Evolutionary conservation across 1,140 invertebrate species (phyloP).

Genomic region (Pentalonia nigronervosa): DNA sequence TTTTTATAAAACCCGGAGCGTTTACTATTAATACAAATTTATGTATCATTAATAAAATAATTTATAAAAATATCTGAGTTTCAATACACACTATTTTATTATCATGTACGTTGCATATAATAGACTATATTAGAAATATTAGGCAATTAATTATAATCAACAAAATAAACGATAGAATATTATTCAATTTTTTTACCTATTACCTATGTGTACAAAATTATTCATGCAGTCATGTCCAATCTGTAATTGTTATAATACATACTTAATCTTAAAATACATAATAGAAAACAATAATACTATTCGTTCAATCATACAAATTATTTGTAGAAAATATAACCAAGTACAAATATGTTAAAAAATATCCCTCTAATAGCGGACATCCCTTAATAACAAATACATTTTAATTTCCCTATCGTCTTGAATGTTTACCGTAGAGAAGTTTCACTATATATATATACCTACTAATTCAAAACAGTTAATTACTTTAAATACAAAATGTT

Average conservation of each 20-base stretch:
- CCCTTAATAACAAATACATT: background rate
- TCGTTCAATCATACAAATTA: background rate
- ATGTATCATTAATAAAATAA: background rate
- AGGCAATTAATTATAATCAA: background rate
- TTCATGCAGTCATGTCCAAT: background rate
- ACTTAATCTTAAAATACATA: too few species aligned
- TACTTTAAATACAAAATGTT: background rate
- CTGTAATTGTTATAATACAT: too few species aligned
- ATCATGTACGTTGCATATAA: background rate
- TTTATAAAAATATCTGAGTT: too few species aligned
- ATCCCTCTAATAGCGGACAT: too few species aligned
- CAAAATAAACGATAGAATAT: background rate
- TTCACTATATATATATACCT: background rate
- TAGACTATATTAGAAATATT: background rate
- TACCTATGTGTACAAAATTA: background rate
- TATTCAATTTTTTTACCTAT: background rate
- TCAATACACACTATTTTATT: too few species aligned
- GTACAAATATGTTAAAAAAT: background rate
- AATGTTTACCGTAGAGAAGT: background rate
- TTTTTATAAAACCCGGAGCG: background rate
- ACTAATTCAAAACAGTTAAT: background rate
- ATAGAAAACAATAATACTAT: too few species aligned
- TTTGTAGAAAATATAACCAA: background rate
- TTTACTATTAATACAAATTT: background rate
- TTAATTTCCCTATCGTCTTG: background rate